A percentile compares a stretch with the other conserved stretches of the same genome.
Evolutionary conservation across 2,113 vertebrate species (phyloP).

Genomic region (Ranitomeya imitator): DNA sequence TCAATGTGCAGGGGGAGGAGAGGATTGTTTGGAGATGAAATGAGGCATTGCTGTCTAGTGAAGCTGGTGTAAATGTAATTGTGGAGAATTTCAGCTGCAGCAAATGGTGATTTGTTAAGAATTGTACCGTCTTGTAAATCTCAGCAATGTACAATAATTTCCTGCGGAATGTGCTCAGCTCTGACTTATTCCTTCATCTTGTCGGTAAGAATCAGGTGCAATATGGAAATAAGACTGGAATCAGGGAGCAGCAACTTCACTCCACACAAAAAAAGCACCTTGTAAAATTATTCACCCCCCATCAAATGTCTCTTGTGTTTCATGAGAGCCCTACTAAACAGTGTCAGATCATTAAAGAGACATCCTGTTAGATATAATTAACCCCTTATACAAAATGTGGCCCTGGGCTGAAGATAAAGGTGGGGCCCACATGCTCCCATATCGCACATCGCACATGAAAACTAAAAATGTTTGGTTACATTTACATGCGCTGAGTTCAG

Average conservation of each 20-base stretch:
- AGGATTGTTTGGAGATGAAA: conserved; percentile 7
- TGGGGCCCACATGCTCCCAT: too few species aligned
- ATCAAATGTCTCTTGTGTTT: not conserved
- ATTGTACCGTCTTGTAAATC: not conserved
- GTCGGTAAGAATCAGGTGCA: not conserved
- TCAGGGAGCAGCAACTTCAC: not conserved
- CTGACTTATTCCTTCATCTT: not conserved
- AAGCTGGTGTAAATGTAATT: conserved; percentile 14
- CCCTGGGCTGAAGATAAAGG: too few species aligned
- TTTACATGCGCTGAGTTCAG: too few species aligned
- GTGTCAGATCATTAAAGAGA: too few species aligned
- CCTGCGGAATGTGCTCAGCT: not conserved
- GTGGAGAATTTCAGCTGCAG: not conserved
- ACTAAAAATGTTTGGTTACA: too few species aligned
- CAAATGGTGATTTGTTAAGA: not conserved
- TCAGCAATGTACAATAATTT: not conserved
- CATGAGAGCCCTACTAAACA: too few species aligned
- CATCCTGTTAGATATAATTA: too few species aligned
- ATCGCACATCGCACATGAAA: too few species aligned
- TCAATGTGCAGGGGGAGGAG: not conserved
- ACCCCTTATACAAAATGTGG: too few species aligned
- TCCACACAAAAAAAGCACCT: not conserved
- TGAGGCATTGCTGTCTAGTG: conserved; percentile 2
- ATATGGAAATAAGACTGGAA: not conserved
- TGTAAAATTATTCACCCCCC: not conserved